Percentiles rank a stretch among this genome's conserved stretches.
These are phyloP conservation scores for Tanytarsus gracilentus DNA, from an alignment of 2,888 invertebrate species.

Conservation along the genomic window DNA sequence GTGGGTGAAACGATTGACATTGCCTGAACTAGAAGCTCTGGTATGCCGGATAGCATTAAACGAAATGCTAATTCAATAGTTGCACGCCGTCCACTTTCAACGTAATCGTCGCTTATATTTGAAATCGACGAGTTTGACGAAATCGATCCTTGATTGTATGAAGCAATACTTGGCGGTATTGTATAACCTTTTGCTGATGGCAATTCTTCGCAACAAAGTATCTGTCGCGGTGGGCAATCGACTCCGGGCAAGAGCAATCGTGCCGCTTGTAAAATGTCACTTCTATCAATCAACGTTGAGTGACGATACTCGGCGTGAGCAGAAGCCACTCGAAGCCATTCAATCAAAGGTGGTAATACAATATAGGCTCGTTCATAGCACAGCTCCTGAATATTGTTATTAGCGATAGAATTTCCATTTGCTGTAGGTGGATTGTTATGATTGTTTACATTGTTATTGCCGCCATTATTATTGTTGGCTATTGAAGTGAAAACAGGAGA, in stretches of 20 bases:
- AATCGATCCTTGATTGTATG: constrained; percentile 24
- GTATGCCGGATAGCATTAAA: constrained; percentile 67
- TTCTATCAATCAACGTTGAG: constrained; percentile 67
- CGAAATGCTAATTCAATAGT: constrained; percentile 70
- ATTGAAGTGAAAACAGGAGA: background rate
- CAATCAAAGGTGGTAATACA: constrained; percentile 80
- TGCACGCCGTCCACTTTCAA: constrained; percentile 53
- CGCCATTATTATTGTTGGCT: constrained; percentile 2
- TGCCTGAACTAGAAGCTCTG: constrained; percentile 69
- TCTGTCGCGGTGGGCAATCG: constrained; percentile 74
- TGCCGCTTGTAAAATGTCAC: constrained; percentile 83
- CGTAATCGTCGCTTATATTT: constrained; percentile 14
- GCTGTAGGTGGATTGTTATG: constrained; percentile 36
- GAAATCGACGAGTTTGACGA: constrained; percentile 20
- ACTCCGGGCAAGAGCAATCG: constrained; percentile 76
- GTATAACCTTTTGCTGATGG: constrained; percentile 35
- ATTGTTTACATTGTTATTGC: constrained; percentile 36
- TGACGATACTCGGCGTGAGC: constrained; percentile 76
- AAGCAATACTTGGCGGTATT: constrained; percentile 12
- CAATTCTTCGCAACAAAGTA: constrained; percentile 51
- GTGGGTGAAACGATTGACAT: constrained; percentile 62
- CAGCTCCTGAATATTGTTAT: constrained; percentile 56
- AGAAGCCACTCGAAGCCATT: constrained; percentile 76
- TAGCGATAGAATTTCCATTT: constrained; percentile 36
- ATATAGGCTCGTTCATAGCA: constrained; percentile 82